Conservation (phyloP, 2,113 vertebrate species). For the Columba livia region DNA sequence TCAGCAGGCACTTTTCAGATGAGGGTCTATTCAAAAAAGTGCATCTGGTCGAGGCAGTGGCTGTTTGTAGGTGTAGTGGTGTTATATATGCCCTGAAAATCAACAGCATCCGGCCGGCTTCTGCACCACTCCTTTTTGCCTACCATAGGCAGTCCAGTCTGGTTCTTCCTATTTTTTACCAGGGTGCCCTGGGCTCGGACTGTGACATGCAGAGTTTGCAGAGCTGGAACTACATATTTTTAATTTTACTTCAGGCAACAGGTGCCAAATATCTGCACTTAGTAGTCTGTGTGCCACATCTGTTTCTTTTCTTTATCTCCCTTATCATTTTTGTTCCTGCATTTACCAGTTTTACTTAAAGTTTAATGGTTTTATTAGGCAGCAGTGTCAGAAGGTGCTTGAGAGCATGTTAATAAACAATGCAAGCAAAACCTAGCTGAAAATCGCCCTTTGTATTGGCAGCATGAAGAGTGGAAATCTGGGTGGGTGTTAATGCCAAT, state of each 20-base stretch:
- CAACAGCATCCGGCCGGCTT: neutral
- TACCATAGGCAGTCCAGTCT: neutral
- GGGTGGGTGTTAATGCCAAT: neutral
- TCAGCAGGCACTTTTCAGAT: neutral
- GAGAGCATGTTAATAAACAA: neutral
- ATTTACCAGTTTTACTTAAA: neutral
- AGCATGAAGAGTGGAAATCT: neutral
- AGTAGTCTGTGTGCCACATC: neutral
- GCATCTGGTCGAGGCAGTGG: rapidly evolving
- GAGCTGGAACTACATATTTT: neutral
- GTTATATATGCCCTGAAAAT: neutral
- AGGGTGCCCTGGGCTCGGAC: neutral
- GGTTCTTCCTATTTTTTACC: neutral
- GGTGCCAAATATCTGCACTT: neutral
- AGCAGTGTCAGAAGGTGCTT: neutral
- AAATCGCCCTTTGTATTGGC: neutral
- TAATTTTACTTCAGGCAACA: neutral
- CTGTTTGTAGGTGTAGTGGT: neutral
- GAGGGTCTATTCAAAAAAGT: neutral
- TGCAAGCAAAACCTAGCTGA: neutral
- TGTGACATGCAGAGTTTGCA: neutral
- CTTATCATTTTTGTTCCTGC: neutral
- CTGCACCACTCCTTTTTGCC: neutral
- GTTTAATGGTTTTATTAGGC: neutral
- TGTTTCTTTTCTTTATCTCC: neutral